Percentiles rank a stretch among this genome's conserved stretches.
Conservation (phyloP, 2,888 invertebrate genomes). For the Papilio gigon region DNA sequence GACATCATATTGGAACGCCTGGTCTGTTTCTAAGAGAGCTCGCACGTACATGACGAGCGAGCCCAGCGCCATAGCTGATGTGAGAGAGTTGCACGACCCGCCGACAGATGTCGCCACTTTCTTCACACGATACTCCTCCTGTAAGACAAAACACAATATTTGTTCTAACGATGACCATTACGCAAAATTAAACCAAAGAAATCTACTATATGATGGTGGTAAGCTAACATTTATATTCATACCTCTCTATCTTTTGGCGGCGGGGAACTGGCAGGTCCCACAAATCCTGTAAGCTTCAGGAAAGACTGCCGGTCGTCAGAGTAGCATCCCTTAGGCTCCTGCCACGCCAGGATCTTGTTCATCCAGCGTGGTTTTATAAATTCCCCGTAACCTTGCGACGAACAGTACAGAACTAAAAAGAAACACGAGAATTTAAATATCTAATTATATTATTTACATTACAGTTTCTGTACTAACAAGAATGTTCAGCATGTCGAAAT, state of each 20-base stretch:
- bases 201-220: too few relatives aligned
- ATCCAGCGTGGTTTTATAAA: constrained; percentile 79
- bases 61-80: constrained; percentile 75
- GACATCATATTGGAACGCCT: constrained; percentile 76
- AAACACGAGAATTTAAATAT: background rate
- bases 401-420: constrained; percentile 69
- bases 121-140: constrained; percentile 74
- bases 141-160: constrained; percentile 37
- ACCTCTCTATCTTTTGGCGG: constrained; percentile 68
- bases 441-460: background rate
- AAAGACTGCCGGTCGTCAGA: constrained; percentile 74
- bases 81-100: constrained; percentile 72
- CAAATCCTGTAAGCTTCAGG: constrained; percentile 69
- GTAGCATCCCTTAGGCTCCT: constrained; percentile 74
- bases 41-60: constrained; percentile 69
- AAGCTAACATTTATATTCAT: background rate
- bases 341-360: constrained; percentile 77
- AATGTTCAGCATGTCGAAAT: background rate
- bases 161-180: background rate
- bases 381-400: constrained; percentile 76
- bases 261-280: constrained; percentile 58
- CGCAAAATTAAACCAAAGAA: too few relatives aligned
- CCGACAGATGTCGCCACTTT: constrained; percentile 71
- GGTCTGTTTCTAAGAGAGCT: constrained; percentile 73
- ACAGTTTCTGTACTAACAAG: background rate